Percentiles rank a stretch among this genome's conserved stretches.
phyloP scores from a whole-genome alignment of 2,797 vertebrate genomes.

The Melanotaenia nigrans region DNA sequence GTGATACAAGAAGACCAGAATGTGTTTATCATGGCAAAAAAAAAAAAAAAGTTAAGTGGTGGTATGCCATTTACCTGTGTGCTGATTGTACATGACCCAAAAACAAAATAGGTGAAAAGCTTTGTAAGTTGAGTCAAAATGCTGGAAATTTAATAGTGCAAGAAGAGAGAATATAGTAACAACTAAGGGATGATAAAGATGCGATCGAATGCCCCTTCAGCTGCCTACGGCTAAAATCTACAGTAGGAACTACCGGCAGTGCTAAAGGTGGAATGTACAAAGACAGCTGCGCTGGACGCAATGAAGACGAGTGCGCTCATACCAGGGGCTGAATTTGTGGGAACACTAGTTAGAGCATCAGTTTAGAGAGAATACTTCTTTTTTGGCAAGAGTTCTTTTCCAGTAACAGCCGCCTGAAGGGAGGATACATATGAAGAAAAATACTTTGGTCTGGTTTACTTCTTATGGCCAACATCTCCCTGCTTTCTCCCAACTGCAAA shows the following conservation, averaged over 20 bases:
- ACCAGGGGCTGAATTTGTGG: background rate
- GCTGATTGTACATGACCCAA: background rate
- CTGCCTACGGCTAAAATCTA: too few relatives aligned
- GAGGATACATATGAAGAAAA: background rate
- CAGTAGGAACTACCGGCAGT: too few relatives aligned
- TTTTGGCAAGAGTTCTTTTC: background rate
- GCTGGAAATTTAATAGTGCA: background rate
- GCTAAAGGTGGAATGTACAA: too few relatives aligned
- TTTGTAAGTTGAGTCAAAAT: background rate
- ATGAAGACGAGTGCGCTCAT: background rate
- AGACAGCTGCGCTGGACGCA: too few relatives aligned
- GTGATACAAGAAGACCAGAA: background rate
- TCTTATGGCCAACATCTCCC: background rate
- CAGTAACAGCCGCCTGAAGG: background rate
- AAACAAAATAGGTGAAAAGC: background rate
- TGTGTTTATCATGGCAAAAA: too few relatives aligned
- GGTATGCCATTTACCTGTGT: background rate
- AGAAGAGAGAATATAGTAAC: too few relatives aligned
- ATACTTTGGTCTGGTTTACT: background rate
- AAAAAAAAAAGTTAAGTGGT: too few relatives aligned
- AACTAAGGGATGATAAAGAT: too few relatives aligned
- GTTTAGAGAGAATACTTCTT: background rate
- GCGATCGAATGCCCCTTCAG: too few relatives aligned
- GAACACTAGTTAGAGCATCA: background rate
- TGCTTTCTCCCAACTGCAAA: background rate